phyloP scores from a whole-genome alignment of 2,113 vertebrate genomes.

The Mormyrus iriodes region DNA sequence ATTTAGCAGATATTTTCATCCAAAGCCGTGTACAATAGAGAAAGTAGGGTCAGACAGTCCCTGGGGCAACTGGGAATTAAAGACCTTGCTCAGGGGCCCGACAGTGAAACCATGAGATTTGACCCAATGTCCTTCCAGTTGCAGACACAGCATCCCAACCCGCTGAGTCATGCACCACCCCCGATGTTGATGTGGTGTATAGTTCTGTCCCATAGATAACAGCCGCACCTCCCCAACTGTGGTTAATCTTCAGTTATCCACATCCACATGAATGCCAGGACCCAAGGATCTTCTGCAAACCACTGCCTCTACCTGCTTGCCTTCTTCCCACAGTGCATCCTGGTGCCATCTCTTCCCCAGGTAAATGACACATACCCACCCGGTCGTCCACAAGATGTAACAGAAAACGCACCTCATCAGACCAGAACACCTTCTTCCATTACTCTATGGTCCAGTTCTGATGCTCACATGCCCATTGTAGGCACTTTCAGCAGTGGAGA shows the following conservation, averaged over 20 bases:
- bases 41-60: neutral
- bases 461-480: no score
- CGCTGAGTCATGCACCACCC: neutral
- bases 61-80: neutral
- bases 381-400: no score
- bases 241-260: neutral
- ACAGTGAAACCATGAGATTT: neutral
- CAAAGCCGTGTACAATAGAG: neutral
- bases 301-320: no score
- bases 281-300: no score
- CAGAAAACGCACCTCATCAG: no score
- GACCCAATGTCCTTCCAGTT: neutral
- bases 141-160: neutral
- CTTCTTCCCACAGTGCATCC: no score
- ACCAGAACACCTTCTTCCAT: no score
- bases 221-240: neutral
- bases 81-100: neutral
- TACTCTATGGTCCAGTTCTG: no score
- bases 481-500: no score
- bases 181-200: neutral
- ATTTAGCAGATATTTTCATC: neutral
- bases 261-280: no score
- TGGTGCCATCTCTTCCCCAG: no score
- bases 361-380: no score
- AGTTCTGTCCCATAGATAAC: slow-evolving; percentile 17